Conservation (phyloP, 2,797 vertebrate genomes). For the Acanthurus lineatus region DNA sequence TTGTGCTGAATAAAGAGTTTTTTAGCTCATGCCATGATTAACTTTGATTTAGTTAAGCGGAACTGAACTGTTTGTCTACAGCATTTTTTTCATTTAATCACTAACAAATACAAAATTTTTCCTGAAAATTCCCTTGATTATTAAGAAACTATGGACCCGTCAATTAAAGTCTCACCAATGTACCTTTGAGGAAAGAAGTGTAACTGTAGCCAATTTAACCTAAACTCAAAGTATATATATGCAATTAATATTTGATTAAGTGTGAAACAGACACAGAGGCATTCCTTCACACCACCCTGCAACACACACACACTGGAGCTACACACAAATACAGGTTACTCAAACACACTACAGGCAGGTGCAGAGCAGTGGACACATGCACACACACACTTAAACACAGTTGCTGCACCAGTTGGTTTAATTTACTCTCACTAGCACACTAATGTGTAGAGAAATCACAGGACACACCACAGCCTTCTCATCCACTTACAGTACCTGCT, state of each 20-base stretch:
- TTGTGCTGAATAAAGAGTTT: background rate
- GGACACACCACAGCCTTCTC: slow-evolving; percentile 26
- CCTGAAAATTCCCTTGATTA: background rate
- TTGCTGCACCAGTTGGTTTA: slow-evolving; percentile 12
- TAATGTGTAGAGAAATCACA: slow-evolving; percentile 29
- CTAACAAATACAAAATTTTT: background rate
- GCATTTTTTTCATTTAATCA: background rate
- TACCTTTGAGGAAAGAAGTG: slow-evolving; percentile 15
- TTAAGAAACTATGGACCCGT: background rate
- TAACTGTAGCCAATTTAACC: slow-evolving; percentile 17
- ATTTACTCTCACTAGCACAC: slow-evolving; percentile 44
- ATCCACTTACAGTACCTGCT: slow-evolving; percentile 37
- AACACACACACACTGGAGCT: slow-evolving; percentile 21
- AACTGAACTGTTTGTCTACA: background rate
- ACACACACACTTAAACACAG: slow-evolving; percentile 5
- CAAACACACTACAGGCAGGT: slow-evolving; percentile 45
- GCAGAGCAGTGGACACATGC: slow-evolving; percentile 10
- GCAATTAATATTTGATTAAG: slow-evolving; percentile 56
- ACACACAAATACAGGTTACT: background rate
- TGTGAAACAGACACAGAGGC: slow-evolving; percentile 37
- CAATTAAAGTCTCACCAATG: background rate
- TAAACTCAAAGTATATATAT: slow-evolving; percentile 4
- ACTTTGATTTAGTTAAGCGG: background rate
- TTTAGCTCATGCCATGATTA: background rate
- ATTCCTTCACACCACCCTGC: slow-evolving; percentile 38